phyloP scores from a whole-genome alignment of 2,113 vertebrate species.

The Zeus faber region DNA sequence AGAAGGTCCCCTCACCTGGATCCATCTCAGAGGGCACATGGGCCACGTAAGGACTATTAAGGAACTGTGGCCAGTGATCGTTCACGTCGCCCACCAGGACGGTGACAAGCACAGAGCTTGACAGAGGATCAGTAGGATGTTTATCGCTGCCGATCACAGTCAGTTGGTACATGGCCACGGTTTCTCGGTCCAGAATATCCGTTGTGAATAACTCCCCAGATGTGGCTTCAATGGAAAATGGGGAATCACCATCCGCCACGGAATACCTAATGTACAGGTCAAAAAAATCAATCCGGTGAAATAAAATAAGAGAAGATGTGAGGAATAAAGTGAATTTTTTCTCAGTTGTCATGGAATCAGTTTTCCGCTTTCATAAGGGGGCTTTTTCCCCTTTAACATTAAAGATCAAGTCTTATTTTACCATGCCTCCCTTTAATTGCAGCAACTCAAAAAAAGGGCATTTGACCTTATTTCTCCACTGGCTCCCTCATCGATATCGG shows the following conservation, averaged over 20 bases:
- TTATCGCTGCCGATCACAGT: slow-evolving; percentile 60
- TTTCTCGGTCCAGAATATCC: slow-evolving; percentile 68
- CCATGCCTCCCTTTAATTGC: too few relatives aligned
- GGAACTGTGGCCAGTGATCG: slow-evolving; percentile 70
- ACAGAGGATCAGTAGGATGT: slow-evolving; percentile 56
- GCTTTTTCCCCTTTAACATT: too few relatives aligned
- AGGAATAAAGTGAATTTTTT: too few relatives aligned
- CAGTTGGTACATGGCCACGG: slow-evolving; percentile 55
- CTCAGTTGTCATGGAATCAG: too few relatives aligned
- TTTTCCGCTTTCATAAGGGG: too few relatives aligned
- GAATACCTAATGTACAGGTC: slow-evolving; percentile 63
- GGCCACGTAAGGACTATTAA: slow-evolving; percentile 73
- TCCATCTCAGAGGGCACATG: slow-evolving; percentile 55
- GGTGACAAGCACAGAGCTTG: slow-evolving; percentile 61
- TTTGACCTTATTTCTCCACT: slow-evolving; percentile 68
- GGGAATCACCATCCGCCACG: slow-evolving; percentile 46
- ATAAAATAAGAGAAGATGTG: too few relatives aligned
- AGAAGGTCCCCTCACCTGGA: slow-evolving; percentile 55
- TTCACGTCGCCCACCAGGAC: slow-evolving; percentile 72
- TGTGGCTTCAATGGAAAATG: slow-evolving; percentile 67
- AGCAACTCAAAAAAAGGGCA: too few relatives aligned
- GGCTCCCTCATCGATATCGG: slow-evolving; percentile 64
- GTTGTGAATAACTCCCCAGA: slow-evolving; percentile 69
- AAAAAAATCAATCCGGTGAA: neutral
- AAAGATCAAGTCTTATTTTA: too few relatives aligned